Conservation (phyloP, 2,797 vertebrate genomes). For the Allobates femoralis region DNA sequence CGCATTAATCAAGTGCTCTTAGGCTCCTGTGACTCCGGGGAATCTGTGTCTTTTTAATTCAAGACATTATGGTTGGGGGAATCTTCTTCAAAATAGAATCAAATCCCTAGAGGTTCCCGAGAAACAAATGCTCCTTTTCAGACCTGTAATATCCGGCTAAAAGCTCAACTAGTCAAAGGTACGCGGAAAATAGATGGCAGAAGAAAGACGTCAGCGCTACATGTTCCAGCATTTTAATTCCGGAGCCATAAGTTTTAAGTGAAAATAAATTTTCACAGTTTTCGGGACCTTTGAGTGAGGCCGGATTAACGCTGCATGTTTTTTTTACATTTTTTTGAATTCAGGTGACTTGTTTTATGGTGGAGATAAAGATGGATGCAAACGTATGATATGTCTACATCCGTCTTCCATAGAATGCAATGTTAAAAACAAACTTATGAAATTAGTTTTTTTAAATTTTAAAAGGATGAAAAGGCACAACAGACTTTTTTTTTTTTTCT, state of each 20-base stretch:
- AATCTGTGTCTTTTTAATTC: conserved; percentile 34
- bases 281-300: too few relatives aligned
- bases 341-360: too few relatives aligned
- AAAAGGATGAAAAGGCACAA: too few relatives aligned
- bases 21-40: conserved; percentile 17
- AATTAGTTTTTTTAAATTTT: too few relatives aligned
- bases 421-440: too few relatives aligned
- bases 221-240: neutral
- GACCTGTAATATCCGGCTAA: conserved; percentile 12
- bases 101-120: conserved; percentile 5
- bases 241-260: neutral
- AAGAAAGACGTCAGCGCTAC: neutral
- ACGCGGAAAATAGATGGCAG: neutral
- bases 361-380: too few relatives aligned
- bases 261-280: too few relatives aligned
- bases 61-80: conserved; percentile 31
- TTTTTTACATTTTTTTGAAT: too few relatives aligned
- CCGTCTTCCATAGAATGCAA: too few relatives aligned
- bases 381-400: too few relatives aligned
- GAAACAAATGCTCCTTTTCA: conserved; percentile 8
- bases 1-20: conserved; percentile 51
- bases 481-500: too few relatives aligned
- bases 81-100: conserved; percentile 31
- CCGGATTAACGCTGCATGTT: too few relatives aligned
- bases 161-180: neutral